A percentile compares a stretch with the other conserved stretches of the same genome.
Evolutionary conservation across 1,140 invertebrate genomes (phyloP).

Genomic region (Drosophila cardini): DNA sequence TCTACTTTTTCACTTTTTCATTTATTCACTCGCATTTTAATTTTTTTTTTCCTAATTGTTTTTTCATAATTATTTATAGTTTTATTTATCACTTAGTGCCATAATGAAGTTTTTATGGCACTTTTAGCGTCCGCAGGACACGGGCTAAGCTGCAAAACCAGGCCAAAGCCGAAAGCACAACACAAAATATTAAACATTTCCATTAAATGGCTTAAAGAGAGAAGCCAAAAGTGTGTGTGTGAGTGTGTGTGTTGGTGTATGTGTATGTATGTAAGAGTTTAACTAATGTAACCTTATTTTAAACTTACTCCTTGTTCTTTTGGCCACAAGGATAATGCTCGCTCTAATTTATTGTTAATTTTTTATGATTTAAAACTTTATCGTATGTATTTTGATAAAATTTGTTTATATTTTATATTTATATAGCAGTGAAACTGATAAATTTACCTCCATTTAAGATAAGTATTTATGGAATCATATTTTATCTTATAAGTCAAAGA

Average conservation of each 20-base stretch:
- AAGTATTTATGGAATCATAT: too few species aligned
- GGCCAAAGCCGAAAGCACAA: not conserved
- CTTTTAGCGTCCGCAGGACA: not conserved
- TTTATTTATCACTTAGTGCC: constrained; percentile 56
- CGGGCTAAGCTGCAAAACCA: constrained; percentile 3
- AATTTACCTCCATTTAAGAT: too few species aligned
- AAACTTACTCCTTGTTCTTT: too few species aligned
- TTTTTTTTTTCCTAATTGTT: constrained; percentile 54
- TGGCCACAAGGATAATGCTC: too few species aligned
- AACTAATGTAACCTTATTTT: not conserved
- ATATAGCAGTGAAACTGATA: too few species aligned
- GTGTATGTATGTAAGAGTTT: not conserved
- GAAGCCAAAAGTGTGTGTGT: not conserved
- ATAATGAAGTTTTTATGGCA: constrained; percentile 28
- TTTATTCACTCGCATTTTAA: constrained; percentile 3
- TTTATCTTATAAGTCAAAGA: too few species aligned
- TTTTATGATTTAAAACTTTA: too few species aligned
- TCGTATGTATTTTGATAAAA: too few species aligned
- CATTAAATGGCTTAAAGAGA: constrained; percentile 38
- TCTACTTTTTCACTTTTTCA: not conserved
- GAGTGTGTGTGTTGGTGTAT: not conserved
- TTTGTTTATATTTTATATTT: too few species aligned
- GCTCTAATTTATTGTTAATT: too few species aligned
- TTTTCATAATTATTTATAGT: constrained; percentile 68
- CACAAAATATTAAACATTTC: constrained; percentile 60